Base-by-base conservation (phyloP, 1,140 invertebrate species). In the Apocrypta bakeri region DNA sequence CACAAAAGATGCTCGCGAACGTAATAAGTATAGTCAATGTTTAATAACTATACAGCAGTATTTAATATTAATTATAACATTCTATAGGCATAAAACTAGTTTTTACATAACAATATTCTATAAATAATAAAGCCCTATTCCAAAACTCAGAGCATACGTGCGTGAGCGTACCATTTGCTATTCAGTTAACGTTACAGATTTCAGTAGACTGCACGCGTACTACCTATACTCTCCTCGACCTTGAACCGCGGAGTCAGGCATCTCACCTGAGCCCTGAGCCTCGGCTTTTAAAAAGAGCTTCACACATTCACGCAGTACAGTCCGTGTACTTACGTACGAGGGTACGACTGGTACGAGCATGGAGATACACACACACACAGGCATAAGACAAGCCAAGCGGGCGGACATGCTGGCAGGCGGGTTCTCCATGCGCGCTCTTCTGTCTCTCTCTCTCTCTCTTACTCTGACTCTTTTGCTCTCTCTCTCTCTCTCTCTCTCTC, bases 271-370 rank as follows among this genome's bases (percentile, higher is more conserved):
- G 27, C 25, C 37, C 56, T 6, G 4, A 17, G 14, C 6, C 64
- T n/a, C n/a, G n/a, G n/a, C n/a, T n/a, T n/a, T n/a, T 72, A 25
- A 48, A 79, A 79, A 63, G 78, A 79, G 68, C 64, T 79, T 17
- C 48, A 69, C 11, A 24, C 37, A 37, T 37, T 33, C 77, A 31
- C 21, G 27, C 25, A 71, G 63, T 21, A 40, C 4, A 71, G 63
- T 21, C 68, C 4, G 25, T 37, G 68, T 37, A 79, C 29, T 31
- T 56, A 56, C 48, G n/a, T 21, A 7, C 48, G 7, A n/a, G n/a
- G n/a, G n/a, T n/a, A n/a, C n/a, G n/a, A n/a, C n/a, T n/a, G n/a
- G n/a, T n/a, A n/a, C n/a, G n/a, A n/a, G n/a, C 17, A 56, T 21
- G 4, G 48, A 56, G 48, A 56, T 56, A 56, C 48, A 56, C 21